phyloP scores from a whole-genome alignment of 2,113 vertebrate species.

The Dunckerocampus dactyliophorus region DNA sequence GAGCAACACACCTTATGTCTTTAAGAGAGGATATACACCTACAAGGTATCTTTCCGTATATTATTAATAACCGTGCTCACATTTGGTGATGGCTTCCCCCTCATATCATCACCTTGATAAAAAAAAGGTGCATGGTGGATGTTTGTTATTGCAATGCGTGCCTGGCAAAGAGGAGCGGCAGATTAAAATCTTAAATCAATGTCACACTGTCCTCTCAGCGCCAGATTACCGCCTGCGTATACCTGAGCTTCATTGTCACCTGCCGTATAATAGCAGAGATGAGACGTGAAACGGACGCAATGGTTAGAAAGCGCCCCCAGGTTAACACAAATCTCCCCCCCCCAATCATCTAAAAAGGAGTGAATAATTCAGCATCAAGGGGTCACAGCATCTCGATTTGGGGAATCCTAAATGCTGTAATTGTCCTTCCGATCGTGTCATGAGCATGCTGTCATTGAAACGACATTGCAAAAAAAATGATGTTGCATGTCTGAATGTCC shows the following conservation, averaged over 20 bases:
- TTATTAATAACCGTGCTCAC: too few species aligned
- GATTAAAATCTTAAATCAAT: constrained; percentile 66
- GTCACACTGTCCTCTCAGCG: constrained; percentile 50
- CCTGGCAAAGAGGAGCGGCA: constrained; percentile 46
- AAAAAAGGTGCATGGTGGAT: constrained; percentile 3
- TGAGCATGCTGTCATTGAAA: neutral
- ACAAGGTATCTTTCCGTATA: too few species aligned
- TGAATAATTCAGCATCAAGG: constrained; percentile 7
- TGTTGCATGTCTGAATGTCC: neutral
- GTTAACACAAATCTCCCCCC: constrained; percentile 8
- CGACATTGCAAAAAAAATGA: neutral
- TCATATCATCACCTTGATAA: constrained; percentile 29
- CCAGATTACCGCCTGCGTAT: constrained; percentile 41
- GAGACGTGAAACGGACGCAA: constrained; percentile 12
- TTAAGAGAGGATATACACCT: too few species aligned
- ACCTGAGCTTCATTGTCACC: constrained; percentile 43
- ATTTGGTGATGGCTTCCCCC: neutral
- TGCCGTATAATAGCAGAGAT: constrained; percentile 19
- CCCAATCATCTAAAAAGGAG: constrained; percentile 7
- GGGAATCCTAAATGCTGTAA: neutral
- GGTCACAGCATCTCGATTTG: neutral
- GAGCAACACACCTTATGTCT: too few species aligned
- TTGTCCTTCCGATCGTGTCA: neutral
- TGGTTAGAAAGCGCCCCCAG: neutral
- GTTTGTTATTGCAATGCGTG: constrained; percentile 53